Conservation (phyloP, 2,113 vertebrate genomes). For the Paralichthys olivaceus region DNA sequence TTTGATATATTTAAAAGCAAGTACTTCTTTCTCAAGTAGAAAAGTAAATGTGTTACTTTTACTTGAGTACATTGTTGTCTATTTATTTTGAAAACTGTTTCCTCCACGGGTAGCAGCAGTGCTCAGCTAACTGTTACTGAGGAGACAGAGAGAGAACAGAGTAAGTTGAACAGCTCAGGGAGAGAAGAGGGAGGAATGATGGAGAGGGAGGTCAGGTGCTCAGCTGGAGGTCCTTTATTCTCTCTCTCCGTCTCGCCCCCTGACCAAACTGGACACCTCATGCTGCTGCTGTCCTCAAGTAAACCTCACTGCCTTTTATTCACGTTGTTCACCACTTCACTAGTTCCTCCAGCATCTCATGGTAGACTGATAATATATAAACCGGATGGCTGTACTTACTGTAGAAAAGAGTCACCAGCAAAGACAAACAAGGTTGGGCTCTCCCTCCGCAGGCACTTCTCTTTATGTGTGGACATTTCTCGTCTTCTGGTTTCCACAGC, state of each 20-base stretch:
- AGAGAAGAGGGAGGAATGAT: not conserved
- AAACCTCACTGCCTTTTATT: slow-evolving; percentile 2
- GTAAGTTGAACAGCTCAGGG: slow-evolving; percentile 22
- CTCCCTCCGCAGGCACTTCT: not conserved
- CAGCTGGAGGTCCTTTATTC: slow-evolving; percentile 26
- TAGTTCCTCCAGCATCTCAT: no score
- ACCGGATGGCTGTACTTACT: no score
- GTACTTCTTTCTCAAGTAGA: no score
- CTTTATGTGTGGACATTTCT: no score
- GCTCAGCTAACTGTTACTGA: not conserved
- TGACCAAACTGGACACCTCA: slow-evolving; percentile 34
- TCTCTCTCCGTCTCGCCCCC: slow-evolving; percentile 10
- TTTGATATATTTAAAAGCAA: no score
- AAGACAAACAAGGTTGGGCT: not conserved
- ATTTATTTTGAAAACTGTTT: no score
- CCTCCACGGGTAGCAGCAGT: no score
- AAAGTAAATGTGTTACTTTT: no score
- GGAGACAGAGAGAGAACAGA: not conserved
- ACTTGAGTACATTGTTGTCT: no score
- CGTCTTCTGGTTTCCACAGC: no score
- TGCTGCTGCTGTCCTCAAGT: slow-evolving; percentile 5
- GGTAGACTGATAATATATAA: no score
- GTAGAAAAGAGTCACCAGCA: not conserved
- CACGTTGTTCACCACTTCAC: not conserved
- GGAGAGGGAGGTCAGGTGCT: slow-evolving; percentile 27